Conservation (phyloP, 2,888 invertebrate genomes). For the Lithophane socia region DNA sequence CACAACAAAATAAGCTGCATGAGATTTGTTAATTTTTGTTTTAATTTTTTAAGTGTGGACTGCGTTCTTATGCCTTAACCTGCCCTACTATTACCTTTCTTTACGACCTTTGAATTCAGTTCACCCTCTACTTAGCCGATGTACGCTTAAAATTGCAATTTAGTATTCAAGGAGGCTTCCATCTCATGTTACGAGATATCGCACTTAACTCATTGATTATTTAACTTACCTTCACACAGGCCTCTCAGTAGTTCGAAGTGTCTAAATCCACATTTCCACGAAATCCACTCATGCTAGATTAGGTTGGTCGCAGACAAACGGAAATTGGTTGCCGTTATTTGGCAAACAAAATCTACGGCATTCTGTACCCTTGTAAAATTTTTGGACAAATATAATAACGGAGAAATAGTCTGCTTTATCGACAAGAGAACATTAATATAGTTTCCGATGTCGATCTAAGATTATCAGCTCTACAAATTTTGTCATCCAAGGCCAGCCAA, state of each 20-base stretch:
- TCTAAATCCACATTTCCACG: conserved; percentile 11
- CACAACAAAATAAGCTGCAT: neutral
- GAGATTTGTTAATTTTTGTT: too few species aligned
- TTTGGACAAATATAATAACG: neutral
- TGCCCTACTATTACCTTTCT: neutral
- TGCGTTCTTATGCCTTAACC: too few species aligned
- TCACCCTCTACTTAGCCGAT: conserved; percentile 13
- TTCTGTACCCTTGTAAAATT: neutral
- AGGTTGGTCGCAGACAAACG: neutral
- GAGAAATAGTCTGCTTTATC: neutral
- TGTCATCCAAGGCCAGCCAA: conserved; percentile 3
- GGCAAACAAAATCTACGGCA: neutral
- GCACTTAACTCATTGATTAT: conserved; percentile 61
- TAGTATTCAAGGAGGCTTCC: conserved; percentile 31
- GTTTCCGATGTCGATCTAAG: conserved; percentile 1
- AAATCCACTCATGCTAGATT: conserved; percentile 16
- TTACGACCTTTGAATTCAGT: conserved; percentile 6
- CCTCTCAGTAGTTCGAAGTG: conserved; percentile 34
- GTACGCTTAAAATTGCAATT: conserved; percentile 44
- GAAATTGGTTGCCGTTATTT: neutral
- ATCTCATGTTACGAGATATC: conserved; percentile 47
- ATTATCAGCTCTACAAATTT: conserved; percentile 17
- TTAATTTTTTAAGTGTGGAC: too few species aligned
- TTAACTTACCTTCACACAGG: conserved; percentile 41
- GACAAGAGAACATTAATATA: neutral